Evolutionary conservation across 2,797 vertebrate species (phyloP).

Genomic region (Acanthurus lineatus): DNA sequence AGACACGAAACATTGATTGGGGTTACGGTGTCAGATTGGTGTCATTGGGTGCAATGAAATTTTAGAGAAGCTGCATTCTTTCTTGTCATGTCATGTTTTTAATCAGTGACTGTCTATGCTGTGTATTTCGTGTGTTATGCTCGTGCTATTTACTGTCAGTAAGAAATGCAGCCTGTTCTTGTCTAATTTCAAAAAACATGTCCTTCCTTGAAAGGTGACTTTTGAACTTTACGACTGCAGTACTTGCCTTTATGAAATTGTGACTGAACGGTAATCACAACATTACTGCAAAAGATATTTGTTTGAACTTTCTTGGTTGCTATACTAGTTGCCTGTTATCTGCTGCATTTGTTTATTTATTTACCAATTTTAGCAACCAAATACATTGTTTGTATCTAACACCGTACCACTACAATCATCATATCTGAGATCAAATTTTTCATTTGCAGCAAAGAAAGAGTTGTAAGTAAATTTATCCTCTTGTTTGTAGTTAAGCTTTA

Average conservation of each 20-base stretch:
- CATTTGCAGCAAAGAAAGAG: not conserved
- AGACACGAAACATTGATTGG: slow-evolving; percentile 14
- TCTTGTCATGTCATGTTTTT: slow-evolving; percentile 9
- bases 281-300: not conserved
- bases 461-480: not conserved
- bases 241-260: not conserved
- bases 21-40: slow-evolving; percentile 6
- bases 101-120: not conserved
- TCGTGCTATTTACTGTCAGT: not conserved
- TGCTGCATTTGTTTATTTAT: not conserved
- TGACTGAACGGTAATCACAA: slow-evolving; percentile 10
- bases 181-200: too few relatives aligned
- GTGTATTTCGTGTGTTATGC: not conserved
- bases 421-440: not conserved
- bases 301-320: slow-evolving; percentile 5
- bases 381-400: not conserved
- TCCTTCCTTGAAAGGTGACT: not conserved
- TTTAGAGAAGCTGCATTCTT: not conserved
- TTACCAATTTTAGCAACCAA: not conserved
- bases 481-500: slow-evolving; percentile 1
- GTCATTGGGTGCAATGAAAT: slow-evolving; percentile 18
- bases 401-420: not conserved
- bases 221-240: not conserved
- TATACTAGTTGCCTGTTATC: not conserved
- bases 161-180: too few relatives aligned